Conservation (phyloP, 2,888 invertebrate genomes). For the Callyntrura guangdongensis region DNA sequence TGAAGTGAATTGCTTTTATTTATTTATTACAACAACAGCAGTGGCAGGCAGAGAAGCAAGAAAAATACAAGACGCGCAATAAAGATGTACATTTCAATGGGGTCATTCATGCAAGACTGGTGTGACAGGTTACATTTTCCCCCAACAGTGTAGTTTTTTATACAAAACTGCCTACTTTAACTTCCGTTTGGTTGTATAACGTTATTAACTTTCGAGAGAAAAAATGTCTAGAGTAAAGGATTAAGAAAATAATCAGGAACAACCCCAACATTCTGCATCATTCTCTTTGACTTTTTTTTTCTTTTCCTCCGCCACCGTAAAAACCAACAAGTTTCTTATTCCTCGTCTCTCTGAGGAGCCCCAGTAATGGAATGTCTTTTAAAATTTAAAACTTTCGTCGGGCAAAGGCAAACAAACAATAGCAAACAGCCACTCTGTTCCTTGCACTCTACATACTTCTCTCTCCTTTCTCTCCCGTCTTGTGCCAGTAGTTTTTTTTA, state of each 20-base stretch:
- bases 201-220: too few species aligned
- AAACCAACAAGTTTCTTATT: conserved; percentile 41
- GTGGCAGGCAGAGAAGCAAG: too few species aligned
- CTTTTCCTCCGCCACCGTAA: background rate
- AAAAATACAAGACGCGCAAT: too few species aligned
- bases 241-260: too few species aligned
- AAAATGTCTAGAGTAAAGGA: too few species aligned
- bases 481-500: conserved; percentile 24
- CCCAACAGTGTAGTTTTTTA: too few species aligned
- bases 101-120: too few species aligned
- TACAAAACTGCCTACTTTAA: too few species aligned
- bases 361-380: conserved; percentile 40
- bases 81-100: too few species aligned
- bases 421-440: conserved; percentile 13
- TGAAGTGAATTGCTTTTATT: conserved; percentile 65
- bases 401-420: conserved; percentile 59
- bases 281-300: background rate
- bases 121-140: too few species aligned
- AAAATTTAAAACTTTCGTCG: conserved; percentile 32
- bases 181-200: too few species aligned
- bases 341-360: conserved; percentile 13
- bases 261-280: too few species aligned
- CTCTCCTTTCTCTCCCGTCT: background rate
- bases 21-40: conserved; percentile 52
- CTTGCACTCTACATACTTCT: background rate